Conservation (phyloP, 1,140 invertebrate genomes). For the Pogonognathellus flavescens region DNA sequence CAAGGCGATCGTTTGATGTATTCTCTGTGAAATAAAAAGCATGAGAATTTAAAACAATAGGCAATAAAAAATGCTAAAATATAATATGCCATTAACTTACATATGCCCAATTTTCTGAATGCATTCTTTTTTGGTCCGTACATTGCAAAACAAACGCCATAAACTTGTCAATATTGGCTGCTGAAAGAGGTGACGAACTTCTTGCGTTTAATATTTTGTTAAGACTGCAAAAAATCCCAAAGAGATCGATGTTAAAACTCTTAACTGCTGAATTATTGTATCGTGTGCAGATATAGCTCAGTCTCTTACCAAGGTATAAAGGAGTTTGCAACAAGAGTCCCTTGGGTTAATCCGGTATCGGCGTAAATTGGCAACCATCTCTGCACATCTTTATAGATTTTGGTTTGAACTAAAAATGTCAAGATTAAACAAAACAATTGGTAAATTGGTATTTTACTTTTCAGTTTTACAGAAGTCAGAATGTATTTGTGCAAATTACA, state of each 20-base stretch:
- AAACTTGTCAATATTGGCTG: background rate
- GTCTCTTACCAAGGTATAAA: background rate
- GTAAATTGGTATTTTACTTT: background rate
- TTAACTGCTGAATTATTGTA: no score
- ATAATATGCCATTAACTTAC: background rate
- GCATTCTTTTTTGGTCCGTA: background rate
- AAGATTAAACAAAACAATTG: background rate
- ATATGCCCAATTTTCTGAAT: background rate
- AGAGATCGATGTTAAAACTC: background rate
- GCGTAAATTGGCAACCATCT: conserved; percentile 20
- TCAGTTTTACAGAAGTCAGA: background rate
- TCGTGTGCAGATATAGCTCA: no score
- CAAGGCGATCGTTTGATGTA: background rate
- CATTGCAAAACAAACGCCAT: background rate
- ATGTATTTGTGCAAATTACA: background rate
- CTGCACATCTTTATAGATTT: conserved; percentile 33
- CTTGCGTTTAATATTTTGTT: background rate
- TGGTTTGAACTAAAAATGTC: conserved; percentile 1
- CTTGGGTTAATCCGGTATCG: conserved; percentile 17
- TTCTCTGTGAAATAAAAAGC: background rate
- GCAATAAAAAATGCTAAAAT: background rate
- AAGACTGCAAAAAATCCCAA: background rate
- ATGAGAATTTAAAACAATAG: background rate
- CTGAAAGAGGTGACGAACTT: background rate
- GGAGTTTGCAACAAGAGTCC: background rate